Evolutionary conservation across 2,888 invertebrate species (phyloP).

Genomic region (Girardia tigrina): DNA sequence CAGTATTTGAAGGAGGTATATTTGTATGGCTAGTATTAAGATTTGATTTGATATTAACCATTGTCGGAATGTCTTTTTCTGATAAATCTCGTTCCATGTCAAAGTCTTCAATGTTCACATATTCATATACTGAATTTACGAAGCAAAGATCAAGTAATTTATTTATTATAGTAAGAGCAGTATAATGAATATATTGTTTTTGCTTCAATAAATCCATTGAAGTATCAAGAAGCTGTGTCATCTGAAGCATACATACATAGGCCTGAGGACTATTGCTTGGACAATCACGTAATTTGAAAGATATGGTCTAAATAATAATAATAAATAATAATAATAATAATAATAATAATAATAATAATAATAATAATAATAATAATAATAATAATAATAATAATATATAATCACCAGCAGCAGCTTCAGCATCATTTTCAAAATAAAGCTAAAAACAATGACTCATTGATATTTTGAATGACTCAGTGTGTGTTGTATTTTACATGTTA

Average conservation of each 20-base stretch:
- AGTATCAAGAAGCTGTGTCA: conserved; percentile 54
- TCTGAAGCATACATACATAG: conserved; percentile 41
- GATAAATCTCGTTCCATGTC: neutral
- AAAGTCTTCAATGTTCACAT: conserved; percentile 38
- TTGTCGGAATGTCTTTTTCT: neutral
- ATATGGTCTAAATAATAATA: neutral
- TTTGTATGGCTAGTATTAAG: neutral
- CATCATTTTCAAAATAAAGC: too few relatives aligned
- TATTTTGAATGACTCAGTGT: too few relatives aligned
- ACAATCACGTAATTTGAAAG: neutral
- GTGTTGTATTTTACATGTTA: too few relatives aligned
- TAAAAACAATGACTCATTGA: too few relatives aligned
- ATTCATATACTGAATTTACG: conserved; percentile 49
- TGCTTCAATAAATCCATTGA: conserved; percentile 55
- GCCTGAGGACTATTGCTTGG: neutral
- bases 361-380: too few relatives aligned
- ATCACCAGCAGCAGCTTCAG: too few relatives aligned
- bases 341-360: too few relatives aligned
- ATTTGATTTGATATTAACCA: neutral
- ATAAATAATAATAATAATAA: too few relatives aligned
- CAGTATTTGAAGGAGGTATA: conserved; percentile 2
- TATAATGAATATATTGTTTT: conserved; percentile 56
- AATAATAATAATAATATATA: too few relatives aligned
- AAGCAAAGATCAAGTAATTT: conserved; percentile 54
- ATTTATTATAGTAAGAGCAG: conserved; percentile 56